A percentile compares a stretch with the other conserved stretches of the same genome.
phyloP scores from a whole-genome alignment of 2,797 vertebrate species.

The Tauraco hartlaubi region DNA sequence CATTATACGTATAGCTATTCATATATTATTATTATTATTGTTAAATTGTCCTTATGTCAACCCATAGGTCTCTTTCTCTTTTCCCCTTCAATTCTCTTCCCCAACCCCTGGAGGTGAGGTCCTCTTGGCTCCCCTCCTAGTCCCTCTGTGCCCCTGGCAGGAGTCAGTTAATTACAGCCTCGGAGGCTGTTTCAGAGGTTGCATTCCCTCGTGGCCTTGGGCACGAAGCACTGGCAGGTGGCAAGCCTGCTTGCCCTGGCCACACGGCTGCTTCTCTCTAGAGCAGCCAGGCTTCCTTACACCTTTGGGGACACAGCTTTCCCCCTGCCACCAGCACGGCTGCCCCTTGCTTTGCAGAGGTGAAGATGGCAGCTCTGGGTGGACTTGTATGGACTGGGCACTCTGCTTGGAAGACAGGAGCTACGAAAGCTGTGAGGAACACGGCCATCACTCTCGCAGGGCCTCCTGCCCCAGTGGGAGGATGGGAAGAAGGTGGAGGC shows the following conservation, averaged over 20 bases:
- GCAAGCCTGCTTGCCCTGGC: background rate
- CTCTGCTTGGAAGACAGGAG: background rate
- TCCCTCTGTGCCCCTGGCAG: background rate
- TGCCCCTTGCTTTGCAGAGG: background rate
- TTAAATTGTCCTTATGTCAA: too few relatives aligned
- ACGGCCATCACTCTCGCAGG: rapidly evolving
- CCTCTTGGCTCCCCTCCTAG: background rate
- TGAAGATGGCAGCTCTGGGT: rapidly evolving
- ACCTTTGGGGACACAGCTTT: background rate
- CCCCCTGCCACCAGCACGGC: rapidly evolving
- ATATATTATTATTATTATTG: too few relatives aligned
- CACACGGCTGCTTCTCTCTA: background rate
- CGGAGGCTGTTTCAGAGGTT: background rate
- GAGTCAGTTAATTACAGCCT: background rate
- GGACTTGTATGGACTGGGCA: background rate
- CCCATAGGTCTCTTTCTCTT: too few relatives aligned
- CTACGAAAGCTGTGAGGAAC: background rate
- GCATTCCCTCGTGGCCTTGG: rapidly evolving
- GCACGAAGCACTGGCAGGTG: rapidly evolving
- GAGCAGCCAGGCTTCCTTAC: background rate
- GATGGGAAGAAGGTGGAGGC: background rate
- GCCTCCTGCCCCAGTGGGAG: background rate
- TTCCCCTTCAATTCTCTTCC: too few relatives aligned
- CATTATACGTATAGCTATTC: too few relatives aligned
- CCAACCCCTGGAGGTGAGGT: too few relatives aligned